phyloP scores from a whole-genome alignment of 2,113 vertebrate species.

The Symphodus melops region DNA sequence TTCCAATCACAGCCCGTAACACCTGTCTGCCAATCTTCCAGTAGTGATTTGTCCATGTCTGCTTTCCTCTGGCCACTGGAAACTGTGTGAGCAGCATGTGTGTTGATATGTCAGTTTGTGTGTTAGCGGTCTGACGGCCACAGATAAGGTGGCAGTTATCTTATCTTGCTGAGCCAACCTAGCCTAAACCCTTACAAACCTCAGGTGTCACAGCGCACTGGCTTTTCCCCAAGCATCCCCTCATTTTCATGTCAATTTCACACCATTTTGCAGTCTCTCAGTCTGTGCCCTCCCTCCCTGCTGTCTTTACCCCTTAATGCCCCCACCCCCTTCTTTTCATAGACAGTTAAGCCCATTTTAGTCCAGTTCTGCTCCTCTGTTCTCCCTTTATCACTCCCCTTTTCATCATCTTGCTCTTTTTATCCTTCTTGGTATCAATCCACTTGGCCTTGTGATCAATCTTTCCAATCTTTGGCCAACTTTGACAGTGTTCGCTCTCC shows the following conservation, averaged over 20 bases:
- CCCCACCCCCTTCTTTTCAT: conserved; percentile 30
- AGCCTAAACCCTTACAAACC: conserved; percentile 62
- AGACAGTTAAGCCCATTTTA: conserved; percentile 48
- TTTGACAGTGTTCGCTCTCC: conserved; percentile 23
- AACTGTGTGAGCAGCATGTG: conserved; percentile 25
- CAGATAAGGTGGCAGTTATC: conserved; percentile 77
- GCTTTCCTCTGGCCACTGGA: conserved; percentile 42
- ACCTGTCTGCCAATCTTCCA: conserved; percentile 66
- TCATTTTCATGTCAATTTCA: conserved; percentile 73
- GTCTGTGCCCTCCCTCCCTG: conserved; percentile 21
- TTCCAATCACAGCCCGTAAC: conserved; percentile 53
- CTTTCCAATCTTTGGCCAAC: conserved; percentile 35
- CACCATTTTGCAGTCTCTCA: conserved; percentile 40
- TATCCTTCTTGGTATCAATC: conserved; percentile 44
- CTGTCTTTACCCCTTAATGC: conserved; percentile 2
- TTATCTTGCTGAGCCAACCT: conserved; percentile 70
- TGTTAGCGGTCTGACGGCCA: conserved; percentile 63
- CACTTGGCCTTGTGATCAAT: conserved; percentile 35
- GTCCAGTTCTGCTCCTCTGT: conserved; percentile 28
- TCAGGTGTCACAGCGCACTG: conserved; percentile 61
- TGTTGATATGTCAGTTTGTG: conserved; percentile 46
- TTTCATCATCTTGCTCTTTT: conserved; percentile 16
- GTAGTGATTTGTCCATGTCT: conserved; percentile 30
- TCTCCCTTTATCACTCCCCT: conserved; percentile 8
- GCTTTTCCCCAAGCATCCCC: conserved; percentile 44